These are phyloP conservation scores for Galemys pyrenaicus DNA, from an alignment of 2,113 vertebrate species.

Conservation along the genomic window DNA sequence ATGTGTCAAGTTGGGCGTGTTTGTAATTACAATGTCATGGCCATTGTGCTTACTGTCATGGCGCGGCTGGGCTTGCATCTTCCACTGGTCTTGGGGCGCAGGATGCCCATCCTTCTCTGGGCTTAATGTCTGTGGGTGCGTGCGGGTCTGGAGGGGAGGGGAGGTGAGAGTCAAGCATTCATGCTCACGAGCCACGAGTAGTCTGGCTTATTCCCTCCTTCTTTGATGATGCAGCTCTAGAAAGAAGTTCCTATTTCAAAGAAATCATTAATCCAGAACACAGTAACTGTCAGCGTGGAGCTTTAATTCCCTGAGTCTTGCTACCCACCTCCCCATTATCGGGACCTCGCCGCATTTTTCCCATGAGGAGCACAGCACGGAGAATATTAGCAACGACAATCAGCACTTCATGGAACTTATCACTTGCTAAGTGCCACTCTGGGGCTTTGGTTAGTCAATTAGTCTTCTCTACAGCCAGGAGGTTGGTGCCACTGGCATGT, in stretches of 20 bases:
- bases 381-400: not conserved
- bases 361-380: fast-evolving
- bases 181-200: too few relatives aligned
- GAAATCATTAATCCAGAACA: not conserved
- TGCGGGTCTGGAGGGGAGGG: fast-evolving
- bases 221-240: not conserved
- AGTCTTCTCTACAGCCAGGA: not conserved
- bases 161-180: not conserved
- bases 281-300: not conserved
- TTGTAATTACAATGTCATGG: not conserved
- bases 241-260: not conserved
- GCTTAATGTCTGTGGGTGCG: fast-evolving
- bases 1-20: not conserved
- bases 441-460: not conserved
- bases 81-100: not conserved
- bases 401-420: not conserved
- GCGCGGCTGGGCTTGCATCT: not conserved
- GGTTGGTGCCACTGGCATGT: fast-evolving
- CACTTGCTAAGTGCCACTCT: too few relatives aligned
- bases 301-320: not conserved
- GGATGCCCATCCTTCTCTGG: not conserved
- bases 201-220: not conserved
- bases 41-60: not conserved
- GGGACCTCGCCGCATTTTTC: not conserved
- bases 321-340: not conserved